Base-by-base conservation (phyloP, 2,797 vertebrate genomes). In the Sphenodon punctatus region DNA sequence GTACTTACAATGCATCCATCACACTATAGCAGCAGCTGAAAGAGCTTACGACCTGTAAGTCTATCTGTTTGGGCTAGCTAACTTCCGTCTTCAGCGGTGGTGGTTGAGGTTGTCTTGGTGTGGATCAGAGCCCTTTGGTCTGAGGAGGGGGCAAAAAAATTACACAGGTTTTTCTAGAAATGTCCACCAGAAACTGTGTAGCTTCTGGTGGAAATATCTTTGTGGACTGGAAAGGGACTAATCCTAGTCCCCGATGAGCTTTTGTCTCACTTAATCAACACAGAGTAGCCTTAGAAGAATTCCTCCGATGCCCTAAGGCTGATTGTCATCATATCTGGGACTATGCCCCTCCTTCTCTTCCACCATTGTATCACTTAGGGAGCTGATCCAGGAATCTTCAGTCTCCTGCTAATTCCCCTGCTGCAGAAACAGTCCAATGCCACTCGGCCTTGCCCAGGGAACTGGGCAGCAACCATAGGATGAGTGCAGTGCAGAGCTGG, bases 1-100 rank as follows among this genome's bases (percentile, higher is more conserved):
- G 98, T 92, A 99, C 98, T 83, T 99, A 98, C 94, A 99, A 99
- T 2, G 98, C 98, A 89, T 99, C 98, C 84, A 98, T 98, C 95
- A 99, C 98, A 69, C 95, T 99, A 93, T 98, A 99, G 84, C 98
- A 99, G 92, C 98, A 99, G 93, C 96, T 99, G 46, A 97, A 98
- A 85, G 97, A 98, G 87, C 98, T 99, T 55, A 97, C 97, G 64
- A 96, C 96, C 66, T 78, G 98, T 99, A 95, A 98, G 97, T 97
- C 61, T 49, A 82, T 10, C 6, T 56, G 60, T 63, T 65, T 72
- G 55, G 39, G 39, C 17, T 36, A 32, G 23, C 32, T 11, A 30
- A 27, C 41, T n/a, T 22, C 67, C 11, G 45, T 56, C 27, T 67
- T 43, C 68, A 64, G 4, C n/a, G n/a, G n/a, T n/a, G n/a, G n/a